A percentile compares a stretch with the other conserved stretches of the same genome.
phyloP scores from a whole-genome alignment of 1,140 invertebrate species.

The Andrena cerasifolii region DNA sequence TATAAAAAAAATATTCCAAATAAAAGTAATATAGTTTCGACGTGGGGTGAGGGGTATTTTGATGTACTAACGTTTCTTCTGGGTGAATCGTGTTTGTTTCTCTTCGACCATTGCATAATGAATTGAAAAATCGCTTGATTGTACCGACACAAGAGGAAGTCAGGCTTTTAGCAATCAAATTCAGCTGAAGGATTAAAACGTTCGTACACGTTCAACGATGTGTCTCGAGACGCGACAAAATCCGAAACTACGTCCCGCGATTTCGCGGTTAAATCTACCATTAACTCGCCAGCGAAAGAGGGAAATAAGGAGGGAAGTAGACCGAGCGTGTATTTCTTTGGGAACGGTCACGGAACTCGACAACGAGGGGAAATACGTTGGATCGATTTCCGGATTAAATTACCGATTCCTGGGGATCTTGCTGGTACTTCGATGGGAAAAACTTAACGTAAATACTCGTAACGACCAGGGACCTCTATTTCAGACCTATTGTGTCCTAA shows the following conservation, averaged over 20 bases:
- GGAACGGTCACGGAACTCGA: not conserved
- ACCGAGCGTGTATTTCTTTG: conserved; percentile 9
- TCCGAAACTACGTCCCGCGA: conserved; percentile 1
- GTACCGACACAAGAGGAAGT: too few relatives aligned
- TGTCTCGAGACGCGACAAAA: not conserved
- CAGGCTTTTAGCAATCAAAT: not conserved
- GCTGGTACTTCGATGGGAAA: not conserved
- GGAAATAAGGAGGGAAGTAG: not conserved
- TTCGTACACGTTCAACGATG: not conserved
- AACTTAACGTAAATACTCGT: conserved; percentile 14
- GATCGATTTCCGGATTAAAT: conserved; percentile 30
- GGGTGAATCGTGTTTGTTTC: too few relatives aligned
- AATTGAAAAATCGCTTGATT: not conserved
- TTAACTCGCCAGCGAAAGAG: not conserved
- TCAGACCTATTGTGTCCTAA: not conserved
- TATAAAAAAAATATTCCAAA: too few relatives aligned
- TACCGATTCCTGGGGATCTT: conserved; percentile 6
- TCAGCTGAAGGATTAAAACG: too few relatives aligned
- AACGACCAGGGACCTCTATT: conserved; percentile 1
- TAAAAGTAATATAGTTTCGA: too few relatives aligned
- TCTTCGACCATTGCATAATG: not conserved
- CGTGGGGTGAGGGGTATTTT: too few relatives aligned
- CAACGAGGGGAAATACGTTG: not conserved
- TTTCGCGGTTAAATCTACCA: conserved; percentile 17
- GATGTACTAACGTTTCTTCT: too few relatives aligned